Conservation (phyloP, 2,113 vertebrate species). For the Psophia crepitans region DNA sequence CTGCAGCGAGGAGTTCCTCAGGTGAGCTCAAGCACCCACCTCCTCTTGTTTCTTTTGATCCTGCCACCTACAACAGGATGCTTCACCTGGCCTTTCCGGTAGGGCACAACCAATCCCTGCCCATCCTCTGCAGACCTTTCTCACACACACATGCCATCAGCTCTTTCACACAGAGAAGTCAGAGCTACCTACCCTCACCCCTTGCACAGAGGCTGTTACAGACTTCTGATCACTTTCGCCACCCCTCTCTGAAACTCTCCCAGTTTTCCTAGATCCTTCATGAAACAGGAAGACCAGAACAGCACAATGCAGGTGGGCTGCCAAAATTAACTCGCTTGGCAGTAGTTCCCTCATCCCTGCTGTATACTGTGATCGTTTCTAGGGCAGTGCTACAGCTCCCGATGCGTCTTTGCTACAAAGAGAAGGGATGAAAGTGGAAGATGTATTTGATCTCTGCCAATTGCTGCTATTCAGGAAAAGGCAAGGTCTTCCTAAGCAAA, state of each 20-base stretch:
- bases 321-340: not conserved
- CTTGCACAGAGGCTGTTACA: not conserved
- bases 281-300: not conserved
- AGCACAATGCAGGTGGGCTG: not conserved
- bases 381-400: not conserved
- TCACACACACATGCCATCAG: not conserved
- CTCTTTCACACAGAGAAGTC: not conserved
- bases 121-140: not conserved
- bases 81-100: not conserved
- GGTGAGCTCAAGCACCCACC: not conserved
- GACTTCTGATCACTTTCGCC: not conserved
- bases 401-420: not conserved
- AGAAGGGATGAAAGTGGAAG: not conserved
- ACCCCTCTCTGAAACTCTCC: not conserved
- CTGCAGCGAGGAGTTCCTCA: not conserved
- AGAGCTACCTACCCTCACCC: not conserved
- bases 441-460: not conserved
- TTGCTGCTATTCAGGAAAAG: not conserved
- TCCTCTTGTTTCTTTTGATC: not conserved
- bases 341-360: not conserved
- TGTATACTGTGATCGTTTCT: not conserved
- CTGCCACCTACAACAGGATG: not conserved
- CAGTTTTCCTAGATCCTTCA: not conserved
- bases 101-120: not conserved
- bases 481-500: not conserved